Evolutionary conservation across 2,888 invertebrate genomes (phyloP).

Genomic region (Platycnemis pennipes): DNA sequence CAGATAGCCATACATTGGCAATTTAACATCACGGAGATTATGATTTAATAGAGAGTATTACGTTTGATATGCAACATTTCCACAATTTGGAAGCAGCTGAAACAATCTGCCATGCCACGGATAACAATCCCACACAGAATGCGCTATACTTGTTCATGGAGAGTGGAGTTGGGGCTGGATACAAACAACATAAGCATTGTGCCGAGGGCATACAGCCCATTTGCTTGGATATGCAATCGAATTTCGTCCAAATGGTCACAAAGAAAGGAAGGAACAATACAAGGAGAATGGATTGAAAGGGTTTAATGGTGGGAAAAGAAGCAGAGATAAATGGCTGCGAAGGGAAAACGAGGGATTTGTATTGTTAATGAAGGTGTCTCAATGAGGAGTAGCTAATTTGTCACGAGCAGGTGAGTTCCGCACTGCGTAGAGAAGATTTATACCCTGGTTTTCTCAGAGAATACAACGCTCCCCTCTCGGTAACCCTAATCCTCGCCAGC

Average conservation of each 20-base stretch:
- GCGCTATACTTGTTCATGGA: background rate
- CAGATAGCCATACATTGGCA: too few relatives aligned
- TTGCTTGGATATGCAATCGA: background rate
- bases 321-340: background rate
- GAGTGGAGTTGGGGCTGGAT: background rate
- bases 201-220: background rate
- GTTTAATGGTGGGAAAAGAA: constrained; percentile 20
- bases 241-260: background rate
- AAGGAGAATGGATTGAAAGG: background rate
- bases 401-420: background rate
- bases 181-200: background rate
- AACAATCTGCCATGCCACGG: too few relatives aligned
- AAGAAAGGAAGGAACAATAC: background rate
- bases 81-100: too few relatives aligned
- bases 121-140: too few relatives aligned
- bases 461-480: background rate
- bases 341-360: background rate
- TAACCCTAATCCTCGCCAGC: background rate
- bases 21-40: too few relatives aligned
- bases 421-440: background rate
- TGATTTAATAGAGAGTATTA: too few relatives aligned
- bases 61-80: too few relatives aligned
- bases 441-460: background rate
- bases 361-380: background rate
- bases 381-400: background rate